Evolutionary conservation across 2,113 vertebrate species (phyloP), one percentile per base, ranked within the genome.

Genomic region (Gallinago media): DNA sequence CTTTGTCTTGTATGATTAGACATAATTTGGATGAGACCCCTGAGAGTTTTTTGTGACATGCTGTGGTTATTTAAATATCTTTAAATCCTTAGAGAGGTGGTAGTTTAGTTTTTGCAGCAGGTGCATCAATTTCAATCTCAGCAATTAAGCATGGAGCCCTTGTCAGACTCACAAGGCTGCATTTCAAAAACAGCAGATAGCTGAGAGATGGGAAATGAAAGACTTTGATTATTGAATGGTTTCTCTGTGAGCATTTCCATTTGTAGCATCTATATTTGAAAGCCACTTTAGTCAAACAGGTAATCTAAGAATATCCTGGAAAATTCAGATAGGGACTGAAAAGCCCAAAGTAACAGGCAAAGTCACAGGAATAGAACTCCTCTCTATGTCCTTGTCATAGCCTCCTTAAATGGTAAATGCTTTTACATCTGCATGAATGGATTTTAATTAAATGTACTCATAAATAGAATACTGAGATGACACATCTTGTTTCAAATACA

Each of bases 361-460:
- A 34, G 62, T 76, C 84, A 71, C 84, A 97, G 63, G 25, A 96
- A 85, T 92, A 90, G 89, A 95, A 89, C 80, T 87, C 78, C 67
- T 92, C 59, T 44, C 78, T 77, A 21, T 81, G 70, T 82, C 73
- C 74, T 89, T 93, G 72, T 65, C 88, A 70, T 59, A 56, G 62
- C 49, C 59, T 93, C 93, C 55, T 94, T 79, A 91, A 95, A 82
- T 90, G 61, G 79, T 70, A 88, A 92, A 47, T 85, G 40, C 59
- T 86, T 92, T 95, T 89, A 89, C 56, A 91, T 74, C 58, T 95
- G 87, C 86, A 65, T 66, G 89, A 94, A 95, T 94, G 80, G 88
- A 97, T 93, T 97, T 97, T 95, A 96, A 96, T 96, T 95, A 94
- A 91, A 96, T 92, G 32, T 50, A 95, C 84, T 89, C 71, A 92